Evolutionary conservation across 2,113 vertebrate genomes (phyloP), one percentile per base, ranked within the genome.

Genomic region (Erythrolamprus reginae): DNA sequence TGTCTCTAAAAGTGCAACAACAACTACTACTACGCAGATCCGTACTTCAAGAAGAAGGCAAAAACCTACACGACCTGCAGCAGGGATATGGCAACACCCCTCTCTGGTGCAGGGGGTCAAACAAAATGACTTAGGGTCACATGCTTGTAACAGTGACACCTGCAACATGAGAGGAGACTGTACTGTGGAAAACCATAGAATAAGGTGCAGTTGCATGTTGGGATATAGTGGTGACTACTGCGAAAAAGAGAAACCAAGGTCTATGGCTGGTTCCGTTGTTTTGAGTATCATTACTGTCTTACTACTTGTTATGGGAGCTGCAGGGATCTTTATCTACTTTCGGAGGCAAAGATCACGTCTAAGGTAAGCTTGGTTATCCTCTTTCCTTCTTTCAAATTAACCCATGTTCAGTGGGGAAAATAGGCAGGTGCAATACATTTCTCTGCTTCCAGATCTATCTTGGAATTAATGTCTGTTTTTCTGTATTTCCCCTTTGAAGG

Each of bases 191-290:
- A 96, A 95, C 1, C 93, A 93, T 45, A 87, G 23, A 28, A 95
- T 94, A 19, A 96, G 6, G 0, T 99, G 98, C 82, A 96, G 94
- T 87, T 99, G 98, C 0, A 13, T 89, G 33, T 24, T 94, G 52
- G 98, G 97, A 45, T 98, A 98, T 33, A 95, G 88, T 0, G 98
- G 98, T 0, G 95, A 97, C 87, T 98, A 96, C 89, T 99, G 98
- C 1, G 96, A 98, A 91, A 95, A 97, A 19, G 48, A 95, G 12
- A 90, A 95, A 10, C 88, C 94, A 42, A 95, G 96, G 51, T 92
- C 96, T 0, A 7, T 96, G 0, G 96, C 93, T 0, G 7, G 97
- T 4, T 97, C 97, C 26, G 38, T 94, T 0, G 24, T 28, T 50
- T 88, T 99, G 19, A 95, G 98, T 1, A 94, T 96, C 5, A 56